Evolutionary conservation across 2,888 invertebrate species (phyloP), one percentile per base, ranked within the genome.

Genomic region (Parapristionchus giblindavisi): DNA sequence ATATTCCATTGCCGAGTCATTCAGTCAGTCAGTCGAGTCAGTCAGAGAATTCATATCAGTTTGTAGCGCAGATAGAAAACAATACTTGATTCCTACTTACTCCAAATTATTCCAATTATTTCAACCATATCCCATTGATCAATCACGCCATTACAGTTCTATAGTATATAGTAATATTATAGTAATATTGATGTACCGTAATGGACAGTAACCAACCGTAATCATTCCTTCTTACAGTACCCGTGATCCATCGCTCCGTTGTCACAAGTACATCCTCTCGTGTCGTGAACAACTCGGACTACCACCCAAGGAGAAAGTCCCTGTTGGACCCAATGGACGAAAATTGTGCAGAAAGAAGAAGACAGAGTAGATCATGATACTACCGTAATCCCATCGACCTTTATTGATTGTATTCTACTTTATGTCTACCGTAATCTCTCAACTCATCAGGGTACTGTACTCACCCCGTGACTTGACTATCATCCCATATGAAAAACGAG

Each of bases 291-390:
- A 78, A 61, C 75, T 87, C 63, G 87, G 87, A 51, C 79, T 87
- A 54, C 83, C 86, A 8, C 81, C 82, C 3, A 83, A 83, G 66
- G 82, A 84, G 58, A 81, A 79, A 65, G 82, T 83, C 1, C 87
- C 87, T 34, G 83, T 85, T 70, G 87, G 85, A 14, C 83, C 84
- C n/a, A 84, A 81, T 70, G 87, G 87, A 34, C 78, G 80, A 52
- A 79, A 79, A 61, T 76, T 87, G 76, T 87, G 87, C 74, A 79
- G 87, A 48, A 87, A 81, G 75, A 85, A 79, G 78, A 85, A 84
- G 60, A 36, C 38, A 11, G 63, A 77, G n/a, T 68, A 66, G 54
- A 60, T 11, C 17, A 21, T 21, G 32, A 32, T 6, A 38, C 51
- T 68, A 32, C 68, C n/a, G 36, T 51, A 32, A 51, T 27, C 52